Base-by-base conservation (phyloP, 2,888 invertebrate species). In the Torymus aiolomorphi region DNA sequence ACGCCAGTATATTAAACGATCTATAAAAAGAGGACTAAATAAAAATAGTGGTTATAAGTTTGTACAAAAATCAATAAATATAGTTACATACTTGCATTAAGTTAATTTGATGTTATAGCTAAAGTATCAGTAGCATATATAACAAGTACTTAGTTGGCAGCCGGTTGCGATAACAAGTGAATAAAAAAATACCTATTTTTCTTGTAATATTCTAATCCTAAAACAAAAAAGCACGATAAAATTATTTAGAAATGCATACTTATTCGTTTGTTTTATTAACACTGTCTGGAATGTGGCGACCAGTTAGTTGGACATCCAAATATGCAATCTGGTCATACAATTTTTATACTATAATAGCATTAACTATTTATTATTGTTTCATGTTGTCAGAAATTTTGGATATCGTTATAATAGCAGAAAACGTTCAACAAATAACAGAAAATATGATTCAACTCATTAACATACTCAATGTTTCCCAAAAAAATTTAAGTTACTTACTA, bases 351-450 rank as follows among this genome's bases (percentile, higher is more conserved):
- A 20, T 42, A 18, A 14, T 66, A 13, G 3, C 4, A 14, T 31
- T 63, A 5, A 62, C 16, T 5, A 16, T 80, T 0, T 71, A 18
- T 51, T 80, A 71, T 12, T 10, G 66, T 4, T 80, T 76, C 20
- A 67, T 80, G 66, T 8, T 80, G 11, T 76, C 74, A 3, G 66
- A 80, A 61, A 61, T 80, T 24, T 52, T 80, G 14, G 80, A 80
- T 42, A 66, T 80, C 14, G 3, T 80, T 20, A 61, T 75, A 11
- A 0, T 66, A 0, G 67, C 76, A 0, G 62, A 76, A 24, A 80
- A 76, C n/a, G 51, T 76, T 13, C 69, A 65, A 18, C 54, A 80
- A 62, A 18, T 80, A 14, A 61, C 51, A 3, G 71, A 71, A 16
- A 80, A 76, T 54, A 62, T 76, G 71, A 67, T 80, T 8, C 80